Evolutionary conservation across 2,888 invertebrate genomes (phyloP), one percentile per base, ranked within the genome.

Genomic region (Synergus itoensis): DNA sequence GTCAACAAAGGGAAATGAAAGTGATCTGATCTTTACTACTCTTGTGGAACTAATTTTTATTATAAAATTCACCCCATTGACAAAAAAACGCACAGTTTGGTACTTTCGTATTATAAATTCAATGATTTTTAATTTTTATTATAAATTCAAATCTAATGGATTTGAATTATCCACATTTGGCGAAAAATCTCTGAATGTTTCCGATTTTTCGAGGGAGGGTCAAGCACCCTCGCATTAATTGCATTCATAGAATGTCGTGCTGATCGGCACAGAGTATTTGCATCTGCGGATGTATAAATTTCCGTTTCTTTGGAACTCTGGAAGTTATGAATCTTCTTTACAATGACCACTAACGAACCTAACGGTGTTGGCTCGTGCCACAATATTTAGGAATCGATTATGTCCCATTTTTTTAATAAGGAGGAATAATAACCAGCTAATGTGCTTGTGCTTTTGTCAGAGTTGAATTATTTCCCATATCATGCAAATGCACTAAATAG

Each of bases 241-340:
- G 12, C n/a, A 18, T 53, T 53, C 53, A 73, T 73, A 40, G 73
- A 73, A 73, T n/a, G 36, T 53, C 53, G n/a, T 36, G 28, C 36
- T 36, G 28, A 45, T 73, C 28, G 53, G 53, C 21, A 62, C 14
- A 28, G 14, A 28, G 53, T 36, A 73, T 73, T 73, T 73, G 53
- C 73, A 73, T 73, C 73, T 73, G 53, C 73, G 53, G 11, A 73
- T 53, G 11, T n/a, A 73, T 48, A 73, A 73, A 73, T 53, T 73
- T 53, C 73, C 16, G n/a, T 16, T 73, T 48, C 53, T 53, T 36
- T 28, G 60, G 14, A 8, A 62, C 5, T 28, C 53, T 57, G 28
- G 14, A 67, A 45, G 48, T 53, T 65, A 73, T 48, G 73, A 53
- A 73, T 73, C 53, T 73, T 73, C 48, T 53, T 73, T 4, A 73